A percentile compares a stretch with the other conserved stretches of the same genome.
Conservation (phyloP, 2,797 vertebrate genomes). For the Poecilia picta region DNA sequence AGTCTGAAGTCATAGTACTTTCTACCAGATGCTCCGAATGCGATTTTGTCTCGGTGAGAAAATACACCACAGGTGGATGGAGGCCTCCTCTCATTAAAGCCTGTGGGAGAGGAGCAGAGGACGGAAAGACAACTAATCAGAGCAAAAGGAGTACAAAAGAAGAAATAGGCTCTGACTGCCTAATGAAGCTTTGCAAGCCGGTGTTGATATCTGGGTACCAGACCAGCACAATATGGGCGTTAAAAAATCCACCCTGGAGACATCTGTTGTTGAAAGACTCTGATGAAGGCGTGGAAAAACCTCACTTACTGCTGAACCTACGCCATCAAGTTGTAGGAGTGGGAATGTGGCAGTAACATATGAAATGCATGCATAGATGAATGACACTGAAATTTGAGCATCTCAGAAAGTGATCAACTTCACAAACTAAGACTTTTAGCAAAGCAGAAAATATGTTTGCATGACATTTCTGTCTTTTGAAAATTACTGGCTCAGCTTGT, state of each 20-base stretch:
- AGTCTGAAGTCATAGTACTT: conserved; percentile 45
- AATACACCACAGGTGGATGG: conserved; percentile 22
- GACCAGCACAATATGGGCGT: conserved; percentile 51
- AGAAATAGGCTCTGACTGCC: conserved; percentile 50
- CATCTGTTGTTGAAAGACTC: conserved; percentile 35
- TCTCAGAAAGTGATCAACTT: not conserved
- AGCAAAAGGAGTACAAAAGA: conserved; percentile 25
- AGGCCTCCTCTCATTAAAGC: conserved; percentile 41
- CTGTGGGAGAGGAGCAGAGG: conserved; percentile 43
- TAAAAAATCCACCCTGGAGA: conserved; percentile 43
- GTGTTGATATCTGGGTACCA: conserved; percentile 46
- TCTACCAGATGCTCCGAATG: conserved; percentile 41
- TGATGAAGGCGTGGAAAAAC: conserved; percentile 23
- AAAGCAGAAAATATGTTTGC: not conserved
- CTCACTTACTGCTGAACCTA: conserved; percentile 29
- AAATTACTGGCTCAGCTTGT: not conserved
- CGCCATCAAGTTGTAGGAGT: conserved; percentile 4
- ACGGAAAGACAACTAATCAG: conserved; percentile 48
- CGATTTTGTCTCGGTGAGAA: conserved; percentile 50
- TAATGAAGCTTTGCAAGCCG: conserved; percentile 43
- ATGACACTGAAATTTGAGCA: not conserved
- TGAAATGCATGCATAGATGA: not conserved
- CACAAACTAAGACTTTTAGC: not conserved
- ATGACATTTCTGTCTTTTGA: not conserved
- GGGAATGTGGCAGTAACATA: not conserved